Percentiles rank a stretch among this genome's conserved stretches.
Evolutionary conservation across 2,888 invertebrate species (phyloP).

Genomic region (Dasypolia templi): DNA sequence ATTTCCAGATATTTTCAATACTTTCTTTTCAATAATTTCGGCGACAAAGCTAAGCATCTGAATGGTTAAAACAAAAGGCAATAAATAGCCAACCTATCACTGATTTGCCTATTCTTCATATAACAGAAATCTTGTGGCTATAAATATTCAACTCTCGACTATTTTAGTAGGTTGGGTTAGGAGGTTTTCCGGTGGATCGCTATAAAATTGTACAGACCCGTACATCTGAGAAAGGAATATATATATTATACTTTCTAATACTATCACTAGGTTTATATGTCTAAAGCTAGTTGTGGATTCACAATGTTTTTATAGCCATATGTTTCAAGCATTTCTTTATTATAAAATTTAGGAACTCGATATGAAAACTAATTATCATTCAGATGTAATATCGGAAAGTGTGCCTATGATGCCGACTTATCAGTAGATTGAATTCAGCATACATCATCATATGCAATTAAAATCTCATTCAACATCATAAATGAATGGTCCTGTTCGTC

Average conservation of each 20-base stretch:
- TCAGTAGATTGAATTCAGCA: no score
- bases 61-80: conserved; percentile 3
- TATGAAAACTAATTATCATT: no score
- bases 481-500: no score
- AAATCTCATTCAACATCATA: no score
- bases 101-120: background rate
- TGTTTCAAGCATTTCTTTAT: no score
- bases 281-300: background rate
- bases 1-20: background rate
- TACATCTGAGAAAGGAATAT: conserved; percentile 37
- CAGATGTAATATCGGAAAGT: no score
- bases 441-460: no score
- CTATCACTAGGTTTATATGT: conserved; percentile 14
- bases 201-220: conserved; percentile 47
- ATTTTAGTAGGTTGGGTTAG: conserved; percentile 44
- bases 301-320: background rate
- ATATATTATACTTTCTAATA: conserved; percentile 50
- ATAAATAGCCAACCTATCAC: conserved; percentile 3
- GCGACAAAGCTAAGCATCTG: background rate
- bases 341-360: background rate
- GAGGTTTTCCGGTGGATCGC: conserved; percentile 49
- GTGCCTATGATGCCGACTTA: no score
- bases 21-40: background rate
- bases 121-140: conserved; percentile 32
- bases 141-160: conserved; percentile 44